phyloP scores from a whole-genome alignment of 2,888 invertebrate genomes.

The Phengaris arion region DNA sequence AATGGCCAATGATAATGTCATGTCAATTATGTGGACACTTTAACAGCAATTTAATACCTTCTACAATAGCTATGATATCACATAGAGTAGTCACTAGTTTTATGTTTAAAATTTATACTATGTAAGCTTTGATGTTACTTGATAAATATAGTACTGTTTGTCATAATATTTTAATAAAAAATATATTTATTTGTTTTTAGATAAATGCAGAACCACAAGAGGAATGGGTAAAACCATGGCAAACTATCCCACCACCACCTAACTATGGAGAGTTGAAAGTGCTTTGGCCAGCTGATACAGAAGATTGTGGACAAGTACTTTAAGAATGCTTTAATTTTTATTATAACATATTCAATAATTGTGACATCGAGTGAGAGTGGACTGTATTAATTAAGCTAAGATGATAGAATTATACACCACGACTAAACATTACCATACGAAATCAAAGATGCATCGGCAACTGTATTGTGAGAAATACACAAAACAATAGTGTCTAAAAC shows the following conservation, averaged over 20 bases:
- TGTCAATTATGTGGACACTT: not conserved
- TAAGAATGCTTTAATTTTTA: not conserved
- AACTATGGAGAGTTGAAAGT: slow-evolving; percentile 77
- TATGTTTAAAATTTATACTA: not conserved
- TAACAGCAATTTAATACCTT: not conserved
- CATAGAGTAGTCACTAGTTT: not conserved
- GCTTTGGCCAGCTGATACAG: slow-evolving; percentile 90
- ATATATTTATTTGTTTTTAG: slow-evolving; percentile 41
- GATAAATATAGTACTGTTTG: too few relatives aligned
- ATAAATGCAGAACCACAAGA: slow-evolving; percentile 59
- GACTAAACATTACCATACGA: too few relatives aligned
- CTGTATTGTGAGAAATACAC: too few relatives aligned
- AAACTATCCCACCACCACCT: slow-evolving; percentile 83
- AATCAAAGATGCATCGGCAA: too few relatives aligned
- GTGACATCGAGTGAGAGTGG: too few relatives aligned
- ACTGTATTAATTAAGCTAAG: too few relatives aligned
- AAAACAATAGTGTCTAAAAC: too few relatives aligned
- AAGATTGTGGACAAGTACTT: slow-evolving; percentile 86
- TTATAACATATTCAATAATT: not conserved
- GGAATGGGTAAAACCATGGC: slow-evolving; percentile 87
- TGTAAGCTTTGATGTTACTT: too few relatives aligned
- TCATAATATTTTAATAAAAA: too few relatives aligned
- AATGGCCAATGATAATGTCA: too few relatives aligned
- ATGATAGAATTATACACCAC: too few relatives aligned
- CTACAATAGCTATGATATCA: not conserved